Conservation (phyloP, 2,797 vertebrate species). For the Poeciliopsis paucimaculata region DNA sequence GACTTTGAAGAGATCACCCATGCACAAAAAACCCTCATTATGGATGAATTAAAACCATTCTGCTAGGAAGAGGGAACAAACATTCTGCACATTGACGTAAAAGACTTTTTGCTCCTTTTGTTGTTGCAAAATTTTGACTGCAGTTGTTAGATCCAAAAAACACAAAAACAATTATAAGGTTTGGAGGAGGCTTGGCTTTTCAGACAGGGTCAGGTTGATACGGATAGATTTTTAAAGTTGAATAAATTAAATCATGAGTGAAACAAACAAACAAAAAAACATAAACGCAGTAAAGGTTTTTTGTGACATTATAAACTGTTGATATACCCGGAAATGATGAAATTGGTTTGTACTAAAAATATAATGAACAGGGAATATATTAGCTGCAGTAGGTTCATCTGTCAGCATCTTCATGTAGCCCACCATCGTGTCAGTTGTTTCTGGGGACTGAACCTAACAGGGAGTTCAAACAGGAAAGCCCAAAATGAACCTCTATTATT, state of each 20-base stretch:
- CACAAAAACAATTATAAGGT: not conserved
- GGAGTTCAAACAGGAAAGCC: not conserved
- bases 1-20: not conserved
- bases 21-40: not conserved
- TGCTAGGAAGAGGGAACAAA: not conserved
- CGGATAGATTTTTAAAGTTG: not conserved
- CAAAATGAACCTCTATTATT: too few species aligned
- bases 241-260: not conserved
- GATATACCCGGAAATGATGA: not conserved
- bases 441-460: not conserved
- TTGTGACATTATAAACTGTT: not conserved
- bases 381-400: not conserved
- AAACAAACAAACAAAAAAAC: too few species aligned
- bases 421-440: not conserved
- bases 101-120: too few species aligned
- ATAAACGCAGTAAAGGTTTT: not conserved
- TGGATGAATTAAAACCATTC: not conserved
- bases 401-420: not conserved
- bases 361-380: not conserved
- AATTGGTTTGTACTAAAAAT: not conserved
- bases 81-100: too few species aligned
- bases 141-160: not conserved
- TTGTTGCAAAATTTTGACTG: not conserved
- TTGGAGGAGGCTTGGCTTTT: not conserved
- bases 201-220: not conserved